phyloP scores from a whole-genome alignment of 2,113 vertebrate genomes.

The Tragelaphus imberbis region DNA sequence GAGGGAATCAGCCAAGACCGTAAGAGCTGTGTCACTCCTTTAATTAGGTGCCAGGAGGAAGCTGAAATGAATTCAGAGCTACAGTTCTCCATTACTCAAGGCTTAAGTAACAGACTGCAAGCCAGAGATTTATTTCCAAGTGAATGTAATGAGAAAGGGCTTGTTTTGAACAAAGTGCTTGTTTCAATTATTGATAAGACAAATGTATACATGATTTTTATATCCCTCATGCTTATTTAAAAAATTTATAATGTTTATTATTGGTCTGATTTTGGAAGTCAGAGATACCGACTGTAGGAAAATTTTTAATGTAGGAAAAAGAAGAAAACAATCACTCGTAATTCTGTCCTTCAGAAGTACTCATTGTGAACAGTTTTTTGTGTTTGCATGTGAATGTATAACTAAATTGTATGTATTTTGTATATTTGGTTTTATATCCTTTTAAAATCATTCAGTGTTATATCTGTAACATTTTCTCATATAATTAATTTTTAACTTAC shows the following conservation, averaged over 20 bases:
- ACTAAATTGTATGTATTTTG: not conserved
- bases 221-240: not conserved
- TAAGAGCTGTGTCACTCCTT: not conserved
- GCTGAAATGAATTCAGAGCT: not conserved
- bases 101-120: not conserved
- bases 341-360: not conserved
- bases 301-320: not conserved
- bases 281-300: not conserved
- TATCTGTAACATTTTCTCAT: not conserved
- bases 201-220: not conserved
- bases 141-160: not conserved
- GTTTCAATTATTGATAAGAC: not conserved
- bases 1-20: not conserved
- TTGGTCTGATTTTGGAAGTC: not conserved
- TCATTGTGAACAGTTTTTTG: not conserved
- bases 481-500: not conserved
- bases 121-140: not conserved
- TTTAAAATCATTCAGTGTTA: not conserved
- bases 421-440: not conserved
- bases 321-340: not conserved
- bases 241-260: not conserved
- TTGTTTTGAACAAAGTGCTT: not conserved
- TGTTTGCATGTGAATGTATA: not conserved
- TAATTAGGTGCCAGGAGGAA: constrained; percentile 24
- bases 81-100: not conserved